These are phyloP conservation scores for Belgica antarctica DNA, from an alignment of 2,888 invertebrate genomes.

Conservation along the genomic window DNA sequence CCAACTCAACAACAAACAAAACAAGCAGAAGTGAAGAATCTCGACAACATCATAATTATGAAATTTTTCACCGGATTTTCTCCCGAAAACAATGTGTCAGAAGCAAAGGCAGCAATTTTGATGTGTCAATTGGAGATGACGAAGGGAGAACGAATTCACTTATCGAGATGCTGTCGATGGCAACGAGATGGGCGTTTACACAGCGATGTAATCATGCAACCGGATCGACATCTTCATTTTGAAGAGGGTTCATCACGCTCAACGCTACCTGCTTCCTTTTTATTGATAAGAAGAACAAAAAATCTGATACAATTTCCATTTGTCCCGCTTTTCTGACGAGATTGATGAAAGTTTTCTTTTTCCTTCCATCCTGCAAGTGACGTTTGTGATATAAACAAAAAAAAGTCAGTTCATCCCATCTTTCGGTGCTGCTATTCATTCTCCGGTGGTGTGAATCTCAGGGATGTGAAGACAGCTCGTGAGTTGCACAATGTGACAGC, in stretches of 20 bases:
- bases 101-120: neutral
- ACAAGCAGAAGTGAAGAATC: too few relatives aligned
- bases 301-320: neutral
- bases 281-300: neutral
- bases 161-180: neutral
- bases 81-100: too few relatives aligned
- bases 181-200: neutral
- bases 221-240: neutral
- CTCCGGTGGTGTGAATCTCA: too few relatives aligned
- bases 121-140: neutral
- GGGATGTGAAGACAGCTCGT: too few relatives aligned
- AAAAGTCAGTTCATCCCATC: neutral
- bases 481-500: too few relatives aligned
- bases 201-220: neutral
- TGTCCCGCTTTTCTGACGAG: neutral
- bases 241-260: neutral
- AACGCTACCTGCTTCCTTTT: neutral
- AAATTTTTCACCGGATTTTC: too few relatives aligned
- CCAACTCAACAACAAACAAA: too few relatives aligned
- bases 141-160: neutral
- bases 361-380: neutral
- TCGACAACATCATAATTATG: too few relatives aligned
- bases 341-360: neutral
- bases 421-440: neutral
- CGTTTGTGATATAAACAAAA: constrained; percentile 6